These are phyloP conservation scores for Oithona nana DNA, from an alignment of 2,888 invertebrate species.

Conservation along the genomic window DNA sequence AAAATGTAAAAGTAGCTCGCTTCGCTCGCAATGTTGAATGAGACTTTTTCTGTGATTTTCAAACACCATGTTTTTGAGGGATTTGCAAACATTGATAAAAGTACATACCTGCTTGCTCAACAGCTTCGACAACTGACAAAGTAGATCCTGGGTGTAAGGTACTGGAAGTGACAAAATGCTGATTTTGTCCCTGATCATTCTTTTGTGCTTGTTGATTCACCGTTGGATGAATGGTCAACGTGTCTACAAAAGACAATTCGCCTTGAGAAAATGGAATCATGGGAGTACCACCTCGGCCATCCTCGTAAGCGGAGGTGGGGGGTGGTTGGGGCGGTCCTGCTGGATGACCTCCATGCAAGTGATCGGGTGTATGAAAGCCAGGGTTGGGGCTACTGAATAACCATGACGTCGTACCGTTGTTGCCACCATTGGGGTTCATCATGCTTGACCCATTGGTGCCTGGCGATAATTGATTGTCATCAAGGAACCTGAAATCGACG, in stretches of 20 bases:
- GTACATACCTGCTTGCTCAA: not conserved
- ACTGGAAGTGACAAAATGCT: conserved; percentile 23
- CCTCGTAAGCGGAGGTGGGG: conserved; percentile 18
- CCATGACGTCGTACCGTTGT: not conserved
- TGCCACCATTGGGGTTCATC: not conserved
- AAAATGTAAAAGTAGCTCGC: no score
- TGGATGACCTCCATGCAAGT: conserved; percentile 20
- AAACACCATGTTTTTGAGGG: no score
- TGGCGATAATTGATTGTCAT: conserved; percentile 3
- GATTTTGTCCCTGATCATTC: conserved; percentile 25
- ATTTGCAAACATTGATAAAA: no score
- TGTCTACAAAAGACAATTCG: conserved; percentile 35
- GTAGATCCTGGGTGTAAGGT: not conserved
- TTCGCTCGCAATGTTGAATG: no score
- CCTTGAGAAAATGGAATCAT: conserved; percentile 29
- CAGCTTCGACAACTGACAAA: not conserved
- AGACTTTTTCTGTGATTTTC: no score
- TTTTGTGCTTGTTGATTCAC: no score
- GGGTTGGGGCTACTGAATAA: not conserved
- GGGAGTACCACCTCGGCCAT: conserved; percentile 22
- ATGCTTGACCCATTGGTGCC: not conserved
- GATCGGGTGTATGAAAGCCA: not conserved
- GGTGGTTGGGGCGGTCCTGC: conserved; percentile 28
- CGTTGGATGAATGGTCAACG: conserved; percentile 31
- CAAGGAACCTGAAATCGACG: conserved; percentile 24